A percentile compares a stretch with the other conserved stretches of the same genome.
phyloP scores from a whole-genome alignment of 2,888 invertebrate species.

The Diploptera punctata region DNA sequence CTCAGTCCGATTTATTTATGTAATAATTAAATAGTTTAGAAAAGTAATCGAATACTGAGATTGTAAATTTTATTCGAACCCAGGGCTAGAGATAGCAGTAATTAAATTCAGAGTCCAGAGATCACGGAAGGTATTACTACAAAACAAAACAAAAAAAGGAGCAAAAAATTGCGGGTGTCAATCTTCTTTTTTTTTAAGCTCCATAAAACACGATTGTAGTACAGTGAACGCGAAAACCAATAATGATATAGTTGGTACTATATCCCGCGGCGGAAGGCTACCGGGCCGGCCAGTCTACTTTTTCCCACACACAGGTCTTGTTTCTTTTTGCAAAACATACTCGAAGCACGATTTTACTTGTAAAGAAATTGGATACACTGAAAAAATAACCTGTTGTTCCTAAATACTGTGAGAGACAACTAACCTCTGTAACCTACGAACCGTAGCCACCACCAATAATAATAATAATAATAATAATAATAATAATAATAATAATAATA shows the following conservation, averaged over 20 bases:
- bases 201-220: neutral
- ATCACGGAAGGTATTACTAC: no score
- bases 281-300: neutral
- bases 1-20: no score
- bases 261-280: neutral
- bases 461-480: no score
- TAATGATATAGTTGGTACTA: neutral
- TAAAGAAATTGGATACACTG: neutral
- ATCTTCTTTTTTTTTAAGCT: neutral
- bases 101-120: neutral
- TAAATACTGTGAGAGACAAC: neutral
- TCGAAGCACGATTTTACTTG: neutral
- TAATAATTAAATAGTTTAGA: no score
- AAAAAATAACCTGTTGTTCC: neutral
- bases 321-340: neutral
- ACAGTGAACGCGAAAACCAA: conserved; percentile 3
- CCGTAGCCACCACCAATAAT: no score
- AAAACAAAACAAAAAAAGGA: no score
- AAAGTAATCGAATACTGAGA: no score
- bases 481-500: no score
- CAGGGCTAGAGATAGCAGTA: neutral
- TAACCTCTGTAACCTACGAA: neutral
- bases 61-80: neutral
- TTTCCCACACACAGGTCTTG: conserved; percentile 5
- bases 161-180: neutral